Conservation (phyloP, 2,888 invertebrate species). For the Mythimna ferrago region DNA sequence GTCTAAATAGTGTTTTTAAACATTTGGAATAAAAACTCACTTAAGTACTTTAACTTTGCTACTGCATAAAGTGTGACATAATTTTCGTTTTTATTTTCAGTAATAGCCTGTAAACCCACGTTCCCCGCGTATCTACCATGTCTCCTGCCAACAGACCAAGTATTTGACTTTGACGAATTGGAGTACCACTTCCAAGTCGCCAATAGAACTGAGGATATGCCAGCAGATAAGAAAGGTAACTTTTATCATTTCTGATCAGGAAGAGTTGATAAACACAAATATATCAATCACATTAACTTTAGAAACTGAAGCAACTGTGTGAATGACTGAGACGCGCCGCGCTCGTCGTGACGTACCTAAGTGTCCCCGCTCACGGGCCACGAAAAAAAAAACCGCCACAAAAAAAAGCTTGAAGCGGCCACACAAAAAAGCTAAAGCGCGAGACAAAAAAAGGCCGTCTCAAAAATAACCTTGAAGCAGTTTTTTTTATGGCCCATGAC, state of each 20-base stretch:
- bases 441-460: no score
- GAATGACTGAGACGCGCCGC: no score
- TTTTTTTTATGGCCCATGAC: no score
- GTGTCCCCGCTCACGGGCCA: no score
- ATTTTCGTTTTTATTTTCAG: constrained; percentile 84
- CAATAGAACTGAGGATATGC: constrained; percentile 92
- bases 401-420: no score
- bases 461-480: no score
- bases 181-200: constrained; percentile 94
- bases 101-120: constrained; percentile 96
- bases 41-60: neutral
- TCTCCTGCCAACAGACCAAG: constrained; percentile 97
- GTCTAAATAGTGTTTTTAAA: no score
- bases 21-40: no score
- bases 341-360: no score
- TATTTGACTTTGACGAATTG: constrained; percentile 97
- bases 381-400: no score
- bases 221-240: constrained; percentile 89
- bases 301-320: neutral
- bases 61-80: neutral
- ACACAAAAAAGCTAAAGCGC: no score
- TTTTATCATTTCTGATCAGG: neutral
- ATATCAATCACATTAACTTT: neutral
- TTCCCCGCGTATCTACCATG: constrained; percentile 96
- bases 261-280: neutral